A percentile compares a stretch with the other conserved stretches of the same genome.
Evolutionary conservation across 2,797 vertebrate genomes (phyloP).

Genomic region (Decapterus maruadsi): DNA sequence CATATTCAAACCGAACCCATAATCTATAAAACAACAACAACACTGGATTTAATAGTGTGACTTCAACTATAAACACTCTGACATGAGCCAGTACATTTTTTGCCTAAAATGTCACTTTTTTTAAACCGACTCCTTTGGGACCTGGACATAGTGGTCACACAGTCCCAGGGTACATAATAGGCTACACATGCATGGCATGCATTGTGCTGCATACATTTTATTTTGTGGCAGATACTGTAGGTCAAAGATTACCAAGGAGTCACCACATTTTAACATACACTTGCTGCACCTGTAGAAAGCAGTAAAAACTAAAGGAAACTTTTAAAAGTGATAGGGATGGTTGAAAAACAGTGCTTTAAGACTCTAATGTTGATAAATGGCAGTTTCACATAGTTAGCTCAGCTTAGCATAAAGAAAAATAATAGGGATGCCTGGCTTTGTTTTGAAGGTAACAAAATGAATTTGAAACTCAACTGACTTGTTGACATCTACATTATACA

Average conservation of each 20-base stretch:
- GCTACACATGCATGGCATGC: background rate
- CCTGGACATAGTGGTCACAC: slow-evolving; percentile 15
- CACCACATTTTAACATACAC: slow-evolving; percentile 59
- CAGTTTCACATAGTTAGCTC: no score
- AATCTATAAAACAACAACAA: background rate
- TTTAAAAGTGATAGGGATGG: background rate
- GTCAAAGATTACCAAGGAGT: slow-evolving; percentile 56
- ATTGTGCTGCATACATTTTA: slow-evolving; percentile 5
- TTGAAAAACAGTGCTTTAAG: background rate
- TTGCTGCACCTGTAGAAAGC: background rate
- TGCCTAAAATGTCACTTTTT: slow-evolving; percentile 11
- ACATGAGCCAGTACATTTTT: background rate
- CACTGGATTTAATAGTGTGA: background rate
- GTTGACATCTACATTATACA: no score
- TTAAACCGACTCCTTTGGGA: slow-evolving; percentile 12
- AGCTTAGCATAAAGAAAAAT: no score
- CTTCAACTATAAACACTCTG: background rate
- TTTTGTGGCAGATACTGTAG: slow-evolving; percentile 40
- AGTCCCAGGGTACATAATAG: slow-evolving; percentile 15
- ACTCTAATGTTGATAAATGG: no score
- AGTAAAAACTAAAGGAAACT: background rate
- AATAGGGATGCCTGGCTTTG: no score
- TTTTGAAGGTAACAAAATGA: no score
- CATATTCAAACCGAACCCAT: background rate
- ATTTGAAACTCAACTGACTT: no score